phyloP scores from a whole-genome alignment of 2,797 vertebrate species.

The Sebastes minor region DNA sequence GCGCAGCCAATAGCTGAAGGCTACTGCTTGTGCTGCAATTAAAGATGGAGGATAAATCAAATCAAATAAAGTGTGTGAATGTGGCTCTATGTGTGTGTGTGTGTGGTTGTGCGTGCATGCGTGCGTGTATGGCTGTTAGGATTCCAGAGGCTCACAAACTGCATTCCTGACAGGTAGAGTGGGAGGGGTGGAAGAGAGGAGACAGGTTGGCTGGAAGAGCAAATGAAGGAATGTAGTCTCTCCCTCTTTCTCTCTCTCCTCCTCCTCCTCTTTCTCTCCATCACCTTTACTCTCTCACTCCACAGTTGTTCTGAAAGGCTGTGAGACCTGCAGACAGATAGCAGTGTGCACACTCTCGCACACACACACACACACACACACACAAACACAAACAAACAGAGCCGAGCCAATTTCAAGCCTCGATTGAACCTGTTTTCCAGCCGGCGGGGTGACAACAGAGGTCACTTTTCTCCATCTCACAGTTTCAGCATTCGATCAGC shows the following conservation, averaged over 20 bases:
- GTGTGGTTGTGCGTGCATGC: background rate
- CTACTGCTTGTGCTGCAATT: background rate
- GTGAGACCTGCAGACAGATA: constrained; percentile 9
- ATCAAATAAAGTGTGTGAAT: background rate
- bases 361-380: constrained; percentile 2
- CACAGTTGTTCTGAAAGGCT: constrained; percentile 39
- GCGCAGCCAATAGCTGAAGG: background rate
- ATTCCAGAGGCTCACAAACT: constrained; percentile 65
- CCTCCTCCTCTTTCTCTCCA: constrained; percentile 10
- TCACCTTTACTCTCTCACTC: constrained; percentile 46
- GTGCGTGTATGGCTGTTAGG: constrained; percentile 26
- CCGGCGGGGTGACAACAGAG: constrained; percentile 48
- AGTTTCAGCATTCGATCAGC: constrained; percentile 35
- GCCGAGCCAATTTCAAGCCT: constrained; percentile 62
- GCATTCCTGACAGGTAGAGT: constrained; percentile 81
- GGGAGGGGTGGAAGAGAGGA: constrained; percentile 62
- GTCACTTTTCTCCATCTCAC: constrained; percentile 40
- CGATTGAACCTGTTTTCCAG: constrained; percentile 57
- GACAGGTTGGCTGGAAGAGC: constrained; percentile 73
- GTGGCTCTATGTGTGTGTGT: background rate
- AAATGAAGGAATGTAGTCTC: constrained; percentile 61
- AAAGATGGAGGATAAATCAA: background rate
- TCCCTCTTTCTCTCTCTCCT: constrained; percentile 20
- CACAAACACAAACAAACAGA: constrained; percentile 46
- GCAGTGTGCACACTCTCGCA: background rate